phyloP scores from a whole-genome alignment of 30 jellyfish, hydroid and myxozoan species.

The Phacellophora camtschatica region DNA sequence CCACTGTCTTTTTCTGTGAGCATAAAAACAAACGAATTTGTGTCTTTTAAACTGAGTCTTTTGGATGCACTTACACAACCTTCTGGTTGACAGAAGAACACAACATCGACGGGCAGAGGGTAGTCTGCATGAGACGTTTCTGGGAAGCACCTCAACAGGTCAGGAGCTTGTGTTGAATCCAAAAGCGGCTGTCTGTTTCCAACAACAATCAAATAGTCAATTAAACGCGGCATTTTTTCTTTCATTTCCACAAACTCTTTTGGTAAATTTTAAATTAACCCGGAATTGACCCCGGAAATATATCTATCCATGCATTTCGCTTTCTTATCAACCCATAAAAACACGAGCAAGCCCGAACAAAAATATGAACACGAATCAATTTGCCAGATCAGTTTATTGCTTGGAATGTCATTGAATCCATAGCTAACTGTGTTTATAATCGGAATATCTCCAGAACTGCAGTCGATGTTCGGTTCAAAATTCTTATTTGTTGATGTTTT shows the following conservation, averaged over 20 bases:
- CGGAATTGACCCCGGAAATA: too few relatives aligned
- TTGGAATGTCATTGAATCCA: too few relatives aligned
- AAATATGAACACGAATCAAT: too few relatives aligned
- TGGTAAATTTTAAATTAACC: too few relatives aligned
- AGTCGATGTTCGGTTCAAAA: too few relatives aligned
- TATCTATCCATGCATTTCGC: too few relatives aligned
- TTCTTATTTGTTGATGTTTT: too few relatives aligned
- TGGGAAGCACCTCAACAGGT: constrained; percentile 77
- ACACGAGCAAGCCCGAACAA: too few relatives aligned
- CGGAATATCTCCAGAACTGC: too few relatives aligned
- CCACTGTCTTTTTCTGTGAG: constrained; percentile 92
- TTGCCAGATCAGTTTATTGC: too few relatives aligned
- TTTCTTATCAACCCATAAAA: too few relatives aligned
- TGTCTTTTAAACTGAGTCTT: constrained; percentile 78
- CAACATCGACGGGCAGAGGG: constrained; percentile 91
- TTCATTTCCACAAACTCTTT: not conserved
- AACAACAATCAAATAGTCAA: constrained; percentile 78
- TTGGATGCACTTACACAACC: constrained; percentile 91
- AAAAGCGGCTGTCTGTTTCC: constrained; percentile 74
- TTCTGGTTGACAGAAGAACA: constrained; percentile 94
- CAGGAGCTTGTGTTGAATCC: constrained; percentile 92
- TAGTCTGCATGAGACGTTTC: constrained; percentile 69
- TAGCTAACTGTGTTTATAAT: too few relatives aligned
- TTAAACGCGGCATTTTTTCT: constrained; percentile 67
- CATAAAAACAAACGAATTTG: constrained; percentile 84